A percentile compares a stretch with the other conserved stretches of the same genome.
Conservation (phyloP, 2,888 invertebrate genomes). For the Parnassius glacialis region DNA sequence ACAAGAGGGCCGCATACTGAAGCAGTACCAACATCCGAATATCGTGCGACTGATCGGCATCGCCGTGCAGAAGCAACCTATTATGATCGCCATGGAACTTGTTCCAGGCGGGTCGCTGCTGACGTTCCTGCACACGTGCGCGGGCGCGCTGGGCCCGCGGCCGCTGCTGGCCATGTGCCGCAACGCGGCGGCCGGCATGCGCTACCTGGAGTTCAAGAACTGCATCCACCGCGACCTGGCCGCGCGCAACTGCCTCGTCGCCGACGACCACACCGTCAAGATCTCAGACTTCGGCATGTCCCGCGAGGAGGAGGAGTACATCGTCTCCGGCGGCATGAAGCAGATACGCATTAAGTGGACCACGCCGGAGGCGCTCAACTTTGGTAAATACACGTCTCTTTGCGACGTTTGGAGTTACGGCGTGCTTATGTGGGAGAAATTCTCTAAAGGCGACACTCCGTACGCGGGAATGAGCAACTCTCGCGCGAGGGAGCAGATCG, state of each 20-base stretch:
- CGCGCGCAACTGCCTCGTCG: slow-evolving; percentile 95
- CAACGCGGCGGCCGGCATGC: slow-evolving; percentile 96
- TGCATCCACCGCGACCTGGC: slow-evolving; percentile 98
- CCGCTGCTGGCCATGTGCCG: slow-evolving; percentile 93
- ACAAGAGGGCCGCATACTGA: slow-evolving; percentile 96
- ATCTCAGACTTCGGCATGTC: slow-evolving; percentile 99
- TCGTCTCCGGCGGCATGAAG: slow-evolving; percentile 98
- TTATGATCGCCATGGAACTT: slow-evolving; percentile 99
- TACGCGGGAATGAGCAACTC: slow-evolving; percentile 97
- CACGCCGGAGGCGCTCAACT: slow-evolving; percentile 97
- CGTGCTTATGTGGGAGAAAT: slow-evolving; percentile 97
- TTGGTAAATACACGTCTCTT: slow-evolving; percentile 95
- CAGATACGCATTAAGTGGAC: slow-evolving; percentile 99
- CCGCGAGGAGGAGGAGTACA: slow-evolving; percentile 97
- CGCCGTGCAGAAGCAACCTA: slow-evolving; percentile 98
- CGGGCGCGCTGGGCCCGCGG: slow-evolving; percentile 82
- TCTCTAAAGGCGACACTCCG: slow-evolving; percentile 95
- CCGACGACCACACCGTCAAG: slow-evolving; percentile 93
- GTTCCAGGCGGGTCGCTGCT: slow-evolving; percentile 96
- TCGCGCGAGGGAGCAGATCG: slow-evolving; percentile 95
- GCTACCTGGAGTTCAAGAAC: slow-evolving; percentile 96
- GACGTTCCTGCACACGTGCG: slow-evolving; percentile 91
- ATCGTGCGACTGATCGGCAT: slow-evolving; percentile 98
- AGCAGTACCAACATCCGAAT: slow-evolving; percentile 98
- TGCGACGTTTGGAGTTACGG: slow-evolving; percentile 99